A percentile compares a stretch with the other conserved stretches of the same genome.
Conservation (phyloP, 2,888 invertebrate species). For the Congeria kusceri region DNA sequence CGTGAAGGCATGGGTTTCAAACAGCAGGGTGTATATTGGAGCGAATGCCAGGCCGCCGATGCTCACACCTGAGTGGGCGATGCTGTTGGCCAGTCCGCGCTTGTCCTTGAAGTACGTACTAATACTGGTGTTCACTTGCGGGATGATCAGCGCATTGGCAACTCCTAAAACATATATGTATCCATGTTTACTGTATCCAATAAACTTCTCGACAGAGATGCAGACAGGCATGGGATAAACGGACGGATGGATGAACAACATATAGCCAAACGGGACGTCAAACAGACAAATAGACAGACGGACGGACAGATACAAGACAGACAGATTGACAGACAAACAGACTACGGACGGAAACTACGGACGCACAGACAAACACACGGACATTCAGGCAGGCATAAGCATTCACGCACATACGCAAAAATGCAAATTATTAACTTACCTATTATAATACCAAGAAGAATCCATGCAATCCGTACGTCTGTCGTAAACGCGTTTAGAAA, state of each 20-base stretch:
- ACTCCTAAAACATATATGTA: conserved; percentile 27
- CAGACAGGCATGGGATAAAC: too few species aligned
- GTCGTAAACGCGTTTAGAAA: conserved; percentile 28
- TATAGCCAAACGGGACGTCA: too few species aligned
- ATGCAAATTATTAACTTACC: conserved; percentile 23
- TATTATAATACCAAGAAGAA: conserved; percentile 28
- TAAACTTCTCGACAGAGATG: too few species aligned
- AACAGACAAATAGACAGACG: too few species aligned
- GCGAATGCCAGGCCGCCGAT: conserved; percentile 39
- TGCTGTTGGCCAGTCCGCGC: conserved; percentile 49
- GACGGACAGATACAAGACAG: too few species aligned
- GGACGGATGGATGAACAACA: too few species aligned
- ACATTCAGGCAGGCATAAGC: too few species aligned
- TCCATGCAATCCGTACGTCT: conserved; percentile 14
- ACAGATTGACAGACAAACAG: too few species aligned
- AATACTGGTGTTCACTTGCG: conserved; percentile 17
- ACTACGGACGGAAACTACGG: too few species aligned
- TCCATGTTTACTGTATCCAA: too few species aligned
- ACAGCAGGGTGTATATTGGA: conserved; percentile 40
- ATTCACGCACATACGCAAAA: too few species aligned
- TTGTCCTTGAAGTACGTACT: conserved; percentile 40
- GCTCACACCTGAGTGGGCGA: conserved; percentile 27
- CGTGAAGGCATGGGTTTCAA: conserved; percentile 45
- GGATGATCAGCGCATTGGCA: conserved; percentile 32
- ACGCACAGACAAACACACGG: too few species aligned